Evolutionary conservation across 2,888 invertebrate genomes (phyloP).

Genomic region (Drosophila borealis): DNA sequence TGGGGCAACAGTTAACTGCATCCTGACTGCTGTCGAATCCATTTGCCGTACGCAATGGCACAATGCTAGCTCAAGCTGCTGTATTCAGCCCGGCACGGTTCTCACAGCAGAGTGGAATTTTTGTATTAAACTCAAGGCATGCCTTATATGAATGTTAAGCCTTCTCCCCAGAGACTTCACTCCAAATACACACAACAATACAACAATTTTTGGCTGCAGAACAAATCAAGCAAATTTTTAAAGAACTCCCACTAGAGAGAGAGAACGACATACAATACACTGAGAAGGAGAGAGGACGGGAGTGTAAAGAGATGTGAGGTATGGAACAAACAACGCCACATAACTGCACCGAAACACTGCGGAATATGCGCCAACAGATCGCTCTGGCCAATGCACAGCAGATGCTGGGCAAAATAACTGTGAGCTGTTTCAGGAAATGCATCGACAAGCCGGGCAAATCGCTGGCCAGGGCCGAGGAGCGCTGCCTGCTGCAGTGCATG

Average conservation of each 20-base stretch:
- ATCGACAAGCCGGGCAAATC: conserved; percentile 28
- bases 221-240: not conserved
- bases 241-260: not conserved
- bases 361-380: conserved; percentile 39
- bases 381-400: conserved; percentile 40
- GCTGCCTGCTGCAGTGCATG: conserved; percentile 41
- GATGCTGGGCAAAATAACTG: conserved; percentile 35
- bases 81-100: not conserved
- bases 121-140: conserved; percentile 2
- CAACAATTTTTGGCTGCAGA: conserved; percentile 7
- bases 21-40: conserved; percentile 3
- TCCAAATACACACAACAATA: conserved; percentile 10
- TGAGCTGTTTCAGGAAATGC: conserved; percentile 44
- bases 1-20: conserved; percentile 4
- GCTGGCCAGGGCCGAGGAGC: conserved; percentile 27
- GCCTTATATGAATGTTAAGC: not conserved
- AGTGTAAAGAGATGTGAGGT: not conserved
- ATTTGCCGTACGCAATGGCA: not conserved
- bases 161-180: not conserved
- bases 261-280: not conserved
- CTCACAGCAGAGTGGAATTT: not conserved
- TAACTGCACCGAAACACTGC: conserved; percentile 19
- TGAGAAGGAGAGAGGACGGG: no score
- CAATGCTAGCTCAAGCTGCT: not conserved
- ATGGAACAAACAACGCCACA: conserved; percentile 16